Evolutionary conservation across 2,113 vertebrate genomes (phyloP).

Genomic region (Atlantisia rogersi): DNA sequence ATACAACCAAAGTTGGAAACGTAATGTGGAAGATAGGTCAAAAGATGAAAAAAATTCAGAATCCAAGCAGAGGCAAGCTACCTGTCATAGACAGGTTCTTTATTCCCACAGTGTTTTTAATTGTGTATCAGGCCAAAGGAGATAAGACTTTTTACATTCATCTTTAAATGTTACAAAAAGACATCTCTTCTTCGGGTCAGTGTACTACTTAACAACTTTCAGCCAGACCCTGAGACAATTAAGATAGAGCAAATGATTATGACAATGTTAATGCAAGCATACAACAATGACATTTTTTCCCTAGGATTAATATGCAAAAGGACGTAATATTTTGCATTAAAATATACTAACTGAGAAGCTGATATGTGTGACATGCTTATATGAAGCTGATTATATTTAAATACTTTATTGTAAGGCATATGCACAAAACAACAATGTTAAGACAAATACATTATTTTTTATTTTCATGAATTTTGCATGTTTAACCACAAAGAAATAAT

Average conservation of each 20-base stretch:
- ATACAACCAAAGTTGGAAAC: background rate
- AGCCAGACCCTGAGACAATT: background rate
- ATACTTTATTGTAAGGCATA: background rate
- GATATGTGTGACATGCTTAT: background rate
- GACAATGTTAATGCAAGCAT: background rate
- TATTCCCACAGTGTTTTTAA: background rate
- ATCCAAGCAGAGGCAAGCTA: background rate
- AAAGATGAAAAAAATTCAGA: background rate
- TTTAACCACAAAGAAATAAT: background rate
- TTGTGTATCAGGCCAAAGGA: background rate
- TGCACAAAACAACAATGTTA: background rate
- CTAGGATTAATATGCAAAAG: background rate
- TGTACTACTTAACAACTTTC: background rate
- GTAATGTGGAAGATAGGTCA: background rate
- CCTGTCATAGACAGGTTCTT: background rate
- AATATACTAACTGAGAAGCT: background rate
- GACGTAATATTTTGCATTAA: background rate
- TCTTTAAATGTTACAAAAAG: background rate
- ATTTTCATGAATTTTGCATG: conserved; percentile 41
- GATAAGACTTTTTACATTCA: background rate
- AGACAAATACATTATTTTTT: background rate
- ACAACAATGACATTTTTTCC: background rate
- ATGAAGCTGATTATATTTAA: background rate
- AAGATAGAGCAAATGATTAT: background rate
- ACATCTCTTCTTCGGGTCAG: background rate